Conservation (phyloP, 2,888 invertebrate species). For the Rhagium mordax region DNA sequence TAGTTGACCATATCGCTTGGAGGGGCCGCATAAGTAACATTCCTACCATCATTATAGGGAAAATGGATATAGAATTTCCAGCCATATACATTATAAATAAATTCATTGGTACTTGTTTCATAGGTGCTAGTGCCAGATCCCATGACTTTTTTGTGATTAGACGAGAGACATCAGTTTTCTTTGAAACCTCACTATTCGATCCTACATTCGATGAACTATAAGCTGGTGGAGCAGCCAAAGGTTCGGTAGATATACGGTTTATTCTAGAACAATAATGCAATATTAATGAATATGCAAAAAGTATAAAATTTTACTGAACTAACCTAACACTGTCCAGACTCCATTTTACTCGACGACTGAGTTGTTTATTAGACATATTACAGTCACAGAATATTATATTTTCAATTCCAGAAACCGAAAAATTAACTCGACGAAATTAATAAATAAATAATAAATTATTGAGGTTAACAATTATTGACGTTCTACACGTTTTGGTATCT, state of each 20-base stretch:
- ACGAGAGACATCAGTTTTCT: conserved; percentile 87
- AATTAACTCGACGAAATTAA: background rate
- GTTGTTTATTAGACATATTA: conserved; percentile 52
- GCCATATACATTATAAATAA: conserved; percentile 99
- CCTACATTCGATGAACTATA: conserved; percentile 83
- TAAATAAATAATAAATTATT: background rate
- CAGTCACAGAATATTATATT: no score
- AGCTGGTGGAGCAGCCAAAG: conserved; percentile 86
- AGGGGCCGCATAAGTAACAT: conserved; percentile 98
- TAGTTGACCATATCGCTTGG: conserved; percentile 93
- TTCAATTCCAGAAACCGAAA: background rate
- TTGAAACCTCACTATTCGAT: conserved; percentile 83
- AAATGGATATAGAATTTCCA: conserved; percentile 98
- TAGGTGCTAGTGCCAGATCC: conserved; percentile 95
- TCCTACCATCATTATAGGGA: conserved; percentile 99
- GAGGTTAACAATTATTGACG: conserved; percentile 25
- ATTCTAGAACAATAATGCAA: conserved; percentile 50
- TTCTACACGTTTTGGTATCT: background rate
- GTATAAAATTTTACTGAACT: conserved; percentile 33
- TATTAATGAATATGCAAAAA: background rate
- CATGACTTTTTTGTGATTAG: conserved; percentile 95
- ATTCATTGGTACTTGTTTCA: conserved; percentile 99
- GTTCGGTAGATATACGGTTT: conserved; percentile 52
- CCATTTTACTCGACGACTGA: conserved; percentile 65
- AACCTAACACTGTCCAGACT: conserved; percentile 66